These are phyloP conservation scores for Nemotelus pantherinus DNA, from an alignment of 2,888 invertebrate species.

Conservation along the genomic window DNA sequence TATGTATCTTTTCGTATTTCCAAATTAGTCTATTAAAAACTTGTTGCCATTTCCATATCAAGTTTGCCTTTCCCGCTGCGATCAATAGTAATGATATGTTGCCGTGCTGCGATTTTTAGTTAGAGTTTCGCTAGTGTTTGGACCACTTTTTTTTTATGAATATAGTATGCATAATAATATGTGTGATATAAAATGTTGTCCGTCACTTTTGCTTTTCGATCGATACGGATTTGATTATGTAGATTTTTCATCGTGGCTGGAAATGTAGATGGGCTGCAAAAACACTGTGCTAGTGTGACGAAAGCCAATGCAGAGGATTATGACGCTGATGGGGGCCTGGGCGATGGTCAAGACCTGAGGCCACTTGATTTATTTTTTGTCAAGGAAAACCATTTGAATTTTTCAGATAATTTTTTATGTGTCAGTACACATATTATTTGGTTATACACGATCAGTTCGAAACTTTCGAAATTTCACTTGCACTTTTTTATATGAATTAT, in stretches of 20 bases:
- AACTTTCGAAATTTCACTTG: conserved; percentile 16
- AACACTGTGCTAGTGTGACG: no score
- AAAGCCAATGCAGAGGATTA: no score
- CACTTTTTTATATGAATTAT: background rate
- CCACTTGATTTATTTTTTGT: no score
- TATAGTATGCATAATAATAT: conserved; percentile 10
- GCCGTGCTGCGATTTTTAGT: no score
- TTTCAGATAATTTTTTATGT: background rate
- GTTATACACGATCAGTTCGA: background rate
- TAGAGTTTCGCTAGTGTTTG: background rate
- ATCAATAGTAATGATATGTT: background rate
- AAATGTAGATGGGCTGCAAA: no score
- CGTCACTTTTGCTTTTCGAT: background rate
- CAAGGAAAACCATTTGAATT: background rate
- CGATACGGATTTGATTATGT: conserved; percentile 38
- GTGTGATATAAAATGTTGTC: conserved; percentile 38
- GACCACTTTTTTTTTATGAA: background rate
- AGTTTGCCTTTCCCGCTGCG: conserved; percentile 9
- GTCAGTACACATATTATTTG: conserved; percentile 8
- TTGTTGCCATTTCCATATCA: conserved; percentile 43
- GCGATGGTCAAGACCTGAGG: no score
- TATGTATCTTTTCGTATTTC: conserved; percentile 7
- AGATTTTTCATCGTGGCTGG: conserved; percentile 2
- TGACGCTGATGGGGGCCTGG: no score
- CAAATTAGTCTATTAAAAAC: conserved; percentile 30